Conservation (phyloP, 2,797 vertebrate species). For the Phylloscopus collybita region DNA sequence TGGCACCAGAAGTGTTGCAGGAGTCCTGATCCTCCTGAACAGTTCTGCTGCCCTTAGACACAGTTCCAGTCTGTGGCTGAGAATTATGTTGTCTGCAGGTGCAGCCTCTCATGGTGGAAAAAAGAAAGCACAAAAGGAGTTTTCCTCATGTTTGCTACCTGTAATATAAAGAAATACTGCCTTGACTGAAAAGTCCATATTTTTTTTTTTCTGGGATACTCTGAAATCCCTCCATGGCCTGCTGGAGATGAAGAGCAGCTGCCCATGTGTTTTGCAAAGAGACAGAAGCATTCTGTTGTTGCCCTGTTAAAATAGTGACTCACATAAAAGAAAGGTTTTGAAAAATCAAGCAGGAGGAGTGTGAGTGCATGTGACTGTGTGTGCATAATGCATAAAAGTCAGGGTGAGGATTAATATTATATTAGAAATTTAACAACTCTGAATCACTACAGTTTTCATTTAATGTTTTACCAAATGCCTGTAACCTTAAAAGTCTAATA, state of each 20-base stretch:
- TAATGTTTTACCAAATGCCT: constrained; percentile 59
- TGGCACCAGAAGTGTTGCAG: background rate
- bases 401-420: constrained; percentile 2
- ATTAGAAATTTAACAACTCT: constrained; percentile 41
- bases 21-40: background rate
- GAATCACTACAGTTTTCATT: constrained; percentile 53
- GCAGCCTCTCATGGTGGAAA: background rate
- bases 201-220: background rate
- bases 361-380: background rate
- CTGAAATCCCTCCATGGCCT: background rate
- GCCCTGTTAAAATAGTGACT: background rate
- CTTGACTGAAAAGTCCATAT: background rate
- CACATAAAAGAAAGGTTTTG: background rate
- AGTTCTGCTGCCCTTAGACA: background rate
- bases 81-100: background rate
- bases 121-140: background rate
- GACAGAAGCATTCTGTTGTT: background rate
- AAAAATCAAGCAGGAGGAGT: background rate
- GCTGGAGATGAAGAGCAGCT: background rate
- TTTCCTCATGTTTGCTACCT: background rate
- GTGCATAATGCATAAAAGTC: background rate
- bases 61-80: background rate
- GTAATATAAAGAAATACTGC: background rate
- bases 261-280: background rate
- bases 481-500: constrained; percentile 59